Percentiles rank a stretch among this genome's conserved stretches.
Conservation (phyloP, 1,140 invertebrate genomes). For the Campoletis sonorensis region DNA sequence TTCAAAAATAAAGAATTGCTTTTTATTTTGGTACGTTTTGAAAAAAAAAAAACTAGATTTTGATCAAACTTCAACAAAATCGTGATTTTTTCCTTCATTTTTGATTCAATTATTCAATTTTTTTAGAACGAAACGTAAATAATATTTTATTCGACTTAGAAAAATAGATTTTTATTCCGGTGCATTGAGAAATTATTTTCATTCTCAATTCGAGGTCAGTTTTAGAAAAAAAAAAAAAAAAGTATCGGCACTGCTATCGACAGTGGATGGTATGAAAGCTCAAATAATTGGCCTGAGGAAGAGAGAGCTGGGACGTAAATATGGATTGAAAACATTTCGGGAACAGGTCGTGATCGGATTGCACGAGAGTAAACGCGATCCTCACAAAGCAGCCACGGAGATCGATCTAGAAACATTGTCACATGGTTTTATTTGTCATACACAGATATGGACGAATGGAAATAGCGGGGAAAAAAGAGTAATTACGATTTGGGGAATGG, state of each 20-base stretch:
- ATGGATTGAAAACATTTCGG: conserved; percentile 55
- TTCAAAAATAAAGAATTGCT: neutral
- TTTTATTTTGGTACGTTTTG: too few relatives aligned
- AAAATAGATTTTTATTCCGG: too few relatives aligned
- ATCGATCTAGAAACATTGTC: neutral
- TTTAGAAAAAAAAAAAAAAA: neutral
- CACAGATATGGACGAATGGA: neutral
- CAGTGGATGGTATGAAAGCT: neutral
- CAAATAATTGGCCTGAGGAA: conserved; percentile 31
- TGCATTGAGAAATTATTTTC: too few relatives aligned
- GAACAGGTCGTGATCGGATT: conserved; percentile 47
- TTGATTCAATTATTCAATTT: too few relatives aligned
- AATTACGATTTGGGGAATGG: conserved; percentile 7
- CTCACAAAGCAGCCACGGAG: conserved; percentile 17
- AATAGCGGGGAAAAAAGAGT: neutral
- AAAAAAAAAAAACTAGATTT: too few relatives aligned
- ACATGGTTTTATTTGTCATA: neutral
- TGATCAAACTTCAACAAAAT: too few relatives aligned
- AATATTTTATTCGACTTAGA: too few relatives aligned
- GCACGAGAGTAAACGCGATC: neutral
- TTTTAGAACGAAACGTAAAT: too few relatives aligned
- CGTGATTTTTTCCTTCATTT: too few relatives aligned
- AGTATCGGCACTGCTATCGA: neutral
- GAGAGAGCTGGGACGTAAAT: conserved; percentile 55
- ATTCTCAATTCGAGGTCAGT: neutral